phyloP scores from a whole-genome alignment of 2,113 vertebrate species.

The Halcyon senegalensis region DNA sequence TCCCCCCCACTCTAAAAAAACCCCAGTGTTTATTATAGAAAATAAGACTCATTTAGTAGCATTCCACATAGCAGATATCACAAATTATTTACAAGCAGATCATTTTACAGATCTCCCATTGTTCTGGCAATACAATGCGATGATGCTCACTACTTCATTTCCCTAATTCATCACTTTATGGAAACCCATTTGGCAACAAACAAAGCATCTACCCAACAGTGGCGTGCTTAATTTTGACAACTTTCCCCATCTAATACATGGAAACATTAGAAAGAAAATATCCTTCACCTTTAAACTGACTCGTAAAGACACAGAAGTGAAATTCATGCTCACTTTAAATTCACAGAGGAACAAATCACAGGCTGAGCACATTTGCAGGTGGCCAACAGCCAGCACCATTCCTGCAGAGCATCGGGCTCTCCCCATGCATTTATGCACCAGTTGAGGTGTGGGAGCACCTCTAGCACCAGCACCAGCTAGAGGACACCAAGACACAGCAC shows the following conservation, averaged over 20 bases:
- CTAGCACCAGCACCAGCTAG: neutral
- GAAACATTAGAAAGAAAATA: slow-evolving; percentile 9
- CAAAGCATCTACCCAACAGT: slow-evolving; percentile 32
- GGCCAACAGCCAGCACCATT: neutral
- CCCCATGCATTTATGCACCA: neutral
- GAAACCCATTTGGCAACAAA: slow-evolving; percentile 43
- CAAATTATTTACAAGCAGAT: slow-evolving; percentile 59
- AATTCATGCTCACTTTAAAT: neutral
- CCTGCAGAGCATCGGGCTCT: neutral
- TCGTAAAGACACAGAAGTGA: neutral
- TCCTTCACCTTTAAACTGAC: slow-evolving; percentile 25
- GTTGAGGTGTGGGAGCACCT: neutral
- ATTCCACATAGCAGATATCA: neutral
- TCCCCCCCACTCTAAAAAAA: slow-evolving; percentile 46
- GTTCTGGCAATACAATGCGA: slow-evolving; percentile 51
- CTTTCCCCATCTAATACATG: slow-evolving; percentile 6
- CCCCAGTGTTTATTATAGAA: slow-evolving; percentile 32
- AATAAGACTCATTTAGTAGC: slow-evolving; percentile 42
- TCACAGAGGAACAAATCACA: neutral
- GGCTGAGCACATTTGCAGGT: neutral
- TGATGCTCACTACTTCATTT: slow-evolving; percentile 50
- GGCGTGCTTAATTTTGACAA: slow-evolving; percentile 58
- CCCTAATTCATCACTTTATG: slow-evolving; percentile 54
- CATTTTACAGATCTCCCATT: slow-evolving; percentile 60
- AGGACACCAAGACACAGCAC: neutral